Evolutionary conservation across 2,888 invertebrate genomes (phyloP).

Genomic region (Prostheceraeus crozeri): DNA sequence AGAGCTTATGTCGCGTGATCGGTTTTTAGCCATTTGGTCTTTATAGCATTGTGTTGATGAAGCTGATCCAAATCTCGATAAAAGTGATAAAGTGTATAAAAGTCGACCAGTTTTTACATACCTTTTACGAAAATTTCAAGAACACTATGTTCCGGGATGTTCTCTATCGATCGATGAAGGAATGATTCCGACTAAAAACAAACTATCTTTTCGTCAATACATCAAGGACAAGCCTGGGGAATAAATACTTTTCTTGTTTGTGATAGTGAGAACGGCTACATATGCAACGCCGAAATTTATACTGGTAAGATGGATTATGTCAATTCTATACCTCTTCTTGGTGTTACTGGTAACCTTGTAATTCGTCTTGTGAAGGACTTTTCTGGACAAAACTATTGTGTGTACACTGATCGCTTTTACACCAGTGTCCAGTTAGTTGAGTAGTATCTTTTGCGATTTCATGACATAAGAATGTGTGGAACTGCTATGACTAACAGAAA

Average conservation of each 20-base stretch:
- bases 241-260: conserved; percentile 37
- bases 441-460: conserved; percentile 25
- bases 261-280: conserved; percentile 36
- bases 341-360: conserved; percentile 32
- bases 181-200: conserved; percentile 40
- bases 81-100: conserved; percentile 40
- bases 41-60: conserved; percentile 40
- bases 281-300: conserved; percentile 37
- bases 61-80: conserved; percentile 36
- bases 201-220: conserved; percentile 30
- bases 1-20: conserved; percentile 35
- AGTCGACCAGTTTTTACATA: conserved; percentile 33
- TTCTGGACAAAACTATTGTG: conserved; percentile 26
- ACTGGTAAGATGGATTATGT: conserved; percentile 38
- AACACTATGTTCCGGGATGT: conserved; percentile 34
- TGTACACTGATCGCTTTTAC: conserved; percentile 39
- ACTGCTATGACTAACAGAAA: conserved; percentile 39
- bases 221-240: conserved; percentile 40
- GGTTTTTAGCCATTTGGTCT: conserved; percentile 40
- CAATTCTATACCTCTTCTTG: conserved; percentile 35
- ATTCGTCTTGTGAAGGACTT: conserved; percentile 21
- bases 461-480: too few relatives aligned
- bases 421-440: conserved; percentile 32
- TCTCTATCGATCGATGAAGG: conserved; percentile 39
- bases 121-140: conserved; percentile 35